phyloP scores from a whole-genome alignment of 2,113 vertebrate species.

The Nothoprocta pentlandii region DNA sequence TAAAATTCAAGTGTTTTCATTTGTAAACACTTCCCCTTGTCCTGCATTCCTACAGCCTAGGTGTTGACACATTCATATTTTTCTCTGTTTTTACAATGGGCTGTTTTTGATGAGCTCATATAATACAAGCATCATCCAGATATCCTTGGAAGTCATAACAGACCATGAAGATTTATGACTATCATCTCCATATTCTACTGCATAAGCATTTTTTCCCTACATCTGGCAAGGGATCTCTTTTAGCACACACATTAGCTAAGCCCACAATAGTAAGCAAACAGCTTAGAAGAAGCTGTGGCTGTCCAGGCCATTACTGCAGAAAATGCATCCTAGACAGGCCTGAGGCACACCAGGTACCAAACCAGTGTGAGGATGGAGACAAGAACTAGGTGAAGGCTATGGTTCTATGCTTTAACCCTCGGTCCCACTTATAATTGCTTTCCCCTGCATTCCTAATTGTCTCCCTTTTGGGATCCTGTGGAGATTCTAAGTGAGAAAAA shows the following conservation, averaged over 20 bases:
- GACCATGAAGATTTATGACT: rapidly evolving
- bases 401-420: neutral
- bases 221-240: neutral
- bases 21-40: rapidly evolving
- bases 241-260: rapidly evolving
- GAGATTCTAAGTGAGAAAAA: neutral
- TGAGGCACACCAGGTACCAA: neutral
- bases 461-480: neutral
- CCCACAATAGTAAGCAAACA: rapidly evolving
- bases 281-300: neutral
- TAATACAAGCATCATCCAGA: neutral
- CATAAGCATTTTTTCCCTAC: rapidly evolving
- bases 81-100: rapidly evolving
- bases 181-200: neutral
- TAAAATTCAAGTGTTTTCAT: rapidly evolving
- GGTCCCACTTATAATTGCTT: rapidly evolving
- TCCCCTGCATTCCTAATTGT: neutral
- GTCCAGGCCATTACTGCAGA: neutral
- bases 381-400: rapidly evolving
- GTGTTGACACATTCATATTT: neutral
- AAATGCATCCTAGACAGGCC: neutral
- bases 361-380: neutral
- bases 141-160: neutral
- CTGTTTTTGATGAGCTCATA: rapidly evolving
- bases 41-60: no score